Evolutionary conservation across 2,113 vertebrate species (phyloP), one percentile per base, ranked within the genome.

Genomic region (Nycticryphes semicollaris): DNA sequence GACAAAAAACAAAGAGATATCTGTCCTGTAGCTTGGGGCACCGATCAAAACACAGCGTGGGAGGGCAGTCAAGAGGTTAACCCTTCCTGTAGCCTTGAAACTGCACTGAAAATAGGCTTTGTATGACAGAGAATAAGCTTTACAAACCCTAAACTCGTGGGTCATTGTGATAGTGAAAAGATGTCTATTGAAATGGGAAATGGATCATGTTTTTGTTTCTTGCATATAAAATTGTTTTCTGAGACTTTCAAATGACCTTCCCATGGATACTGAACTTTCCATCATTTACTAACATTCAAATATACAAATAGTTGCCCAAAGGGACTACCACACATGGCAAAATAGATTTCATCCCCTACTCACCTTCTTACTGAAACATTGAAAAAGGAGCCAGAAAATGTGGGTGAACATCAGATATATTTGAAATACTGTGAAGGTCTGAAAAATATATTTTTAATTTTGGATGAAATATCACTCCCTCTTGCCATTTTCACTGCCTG

Each of bases 1-100:
- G 98, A 97, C 97, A 4, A 98, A 93, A 97, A 96, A 96, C 94
- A 98, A 97, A 96, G 97, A 94, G 79, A 88, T 94, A 95, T 95
- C 95, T 98, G 89, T 97, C 87, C 97, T 98, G 97, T 96, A 90
- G 97, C 92, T 95, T 97, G 97, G 97, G 98, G 97, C 97, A 98
- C 97, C 73, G 98, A 98, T 98, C 97, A 98, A 98, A 99, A 99
- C 98, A 98, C 96, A 98, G 95, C 95, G 98, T 97, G 96, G 90
- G 91, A 97, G 95, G 96, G 94, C 96, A 97, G 76, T 64, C 28
- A 48, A 94, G 91, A 94, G 92, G 94, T 95, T 97, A 95, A 96
- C 92, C 83, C 91, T 96, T 97, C 69, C 94, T 82, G 70, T 79
- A 90, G 64, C 90, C 90, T 78, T 75, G 84, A 75, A 91, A 72